Base-by-base conservation (phyloP, 2,797 vertebrate genomes). In the Thalassophryne amazonica region DNA sequence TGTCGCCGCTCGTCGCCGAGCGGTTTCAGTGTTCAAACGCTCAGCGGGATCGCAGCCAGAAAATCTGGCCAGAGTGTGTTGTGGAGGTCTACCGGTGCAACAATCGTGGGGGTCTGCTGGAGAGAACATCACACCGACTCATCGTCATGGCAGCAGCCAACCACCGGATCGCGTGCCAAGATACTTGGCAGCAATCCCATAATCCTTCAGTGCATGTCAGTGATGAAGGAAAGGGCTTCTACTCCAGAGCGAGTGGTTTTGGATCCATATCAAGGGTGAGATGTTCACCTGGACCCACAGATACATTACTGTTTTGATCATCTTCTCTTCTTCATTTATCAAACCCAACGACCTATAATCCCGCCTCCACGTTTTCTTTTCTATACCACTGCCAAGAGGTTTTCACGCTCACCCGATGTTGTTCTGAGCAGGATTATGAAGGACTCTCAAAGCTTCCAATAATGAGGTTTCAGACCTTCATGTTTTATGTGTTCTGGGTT, bases 41-140 rank as follows among this genome's bases (percentile, higher is more conserved):
- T 29, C 58, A 50, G 72, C 74, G 51, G 77, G 83, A 58, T 25
- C 74, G 80, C 74, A 71, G 84, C 90, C 89, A 89, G 83, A 69
- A 84, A 86, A 63, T 69, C 15, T 52, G 34, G 88, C 90, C 91
- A 90, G 88, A 89, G 73, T 83, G 71, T 84, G 80, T 85, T 90
- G 88, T 89, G 84, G 85, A 80, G 84, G 88, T 85, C 82, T 80
- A 82, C 67, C 86, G 76, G 78, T 60, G 57, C 74, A 66, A 79
- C 64, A 78, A 88, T 77, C 77, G 49, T 3, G 80, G 84, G 73
- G 71, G 59, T 74, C 73, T 79, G 85, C 86, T 87, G 85, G 84
- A 90, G 84, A 80, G 81, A 88, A 90, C 87, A 92, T 92, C 88
- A 91, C 88, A 91, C 86, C 87, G 80, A 82, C 89, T 90, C 91